These are phyloP conservation scores for Ophiodon elongatus DNA, from an alignment of 2,113 vertebrate species.

Conservation along the genomic window DNA sequence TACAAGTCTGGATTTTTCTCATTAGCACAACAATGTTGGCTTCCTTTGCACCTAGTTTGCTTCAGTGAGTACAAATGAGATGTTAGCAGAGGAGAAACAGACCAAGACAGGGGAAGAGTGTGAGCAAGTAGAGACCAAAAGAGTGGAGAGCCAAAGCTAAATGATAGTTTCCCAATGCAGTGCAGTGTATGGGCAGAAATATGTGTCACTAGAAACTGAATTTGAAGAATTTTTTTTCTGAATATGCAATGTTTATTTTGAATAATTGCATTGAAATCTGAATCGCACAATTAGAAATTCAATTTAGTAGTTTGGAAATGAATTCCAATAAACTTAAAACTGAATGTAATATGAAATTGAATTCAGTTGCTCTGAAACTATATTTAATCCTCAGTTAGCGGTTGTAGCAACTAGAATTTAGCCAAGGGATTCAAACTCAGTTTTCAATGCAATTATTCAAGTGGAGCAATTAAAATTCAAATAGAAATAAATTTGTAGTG, in stretches of 20 bases:
- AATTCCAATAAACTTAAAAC: not conserved
- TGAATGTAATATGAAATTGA: too few relatives aligned
- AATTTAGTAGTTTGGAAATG: not conserved
- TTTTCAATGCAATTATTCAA: not conserved
- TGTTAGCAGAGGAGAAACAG: slow-evolving; percentile 54
- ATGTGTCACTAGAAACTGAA: not conserved
- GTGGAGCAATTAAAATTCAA: not conserved
- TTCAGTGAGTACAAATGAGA: slow-evolving; percentile 74
- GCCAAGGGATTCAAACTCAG: not conserved
- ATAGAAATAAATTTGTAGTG: not conserved
- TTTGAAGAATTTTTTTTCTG: not conserved
- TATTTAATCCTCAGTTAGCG: not conserved
- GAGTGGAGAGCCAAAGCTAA: slow-evolving; percentile 19
- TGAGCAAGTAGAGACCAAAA: slow-evolving; percentile 51
- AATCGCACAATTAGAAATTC: not conserved
- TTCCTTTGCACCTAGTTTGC: slow-evolving; percentile 61
- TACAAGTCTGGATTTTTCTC: slow-evolving; percentile 61
- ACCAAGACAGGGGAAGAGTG: slow-evolving; percentile 27
- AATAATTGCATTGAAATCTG: not conserved
- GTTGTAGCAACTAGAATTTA: not conserved
- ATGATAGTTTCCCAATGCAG: slow-evolving; percentile 47
- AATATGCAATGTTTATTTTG: not conserved
- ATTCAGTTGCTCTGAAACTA: not conserved
- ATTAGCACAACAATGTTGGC: slow-evolving; percentile 66
- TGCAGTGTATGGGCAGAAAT: slow-evolving; percentile 10